Conservation (phyloP, 2,113 vertebrate genomes). For the Nyctereutes procyonoides region DNA sequence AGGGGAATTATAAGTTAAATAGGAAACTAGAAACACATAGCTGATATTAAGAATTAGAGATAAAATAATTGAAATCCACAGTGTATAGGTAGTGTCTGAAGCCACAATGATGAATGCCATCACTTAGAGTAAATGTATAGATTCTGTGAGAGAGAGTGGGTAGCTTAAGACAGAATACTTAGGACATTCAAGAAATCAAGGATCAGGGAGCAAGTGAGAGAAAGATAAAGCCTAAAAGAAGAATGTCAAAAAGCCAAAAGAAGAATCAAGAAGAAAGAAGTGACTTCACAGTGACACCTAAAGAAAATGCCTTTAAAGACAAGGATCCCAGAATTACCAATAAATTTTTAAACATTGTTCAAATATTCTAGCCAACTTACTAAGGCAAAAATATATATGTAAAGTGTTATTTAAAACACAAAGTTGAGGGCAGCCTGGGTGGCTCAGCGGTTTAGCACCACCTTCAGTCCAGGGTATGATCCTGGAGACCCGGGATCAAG, state of each 20-base stretch:
- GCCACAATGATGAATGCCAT: background rate
- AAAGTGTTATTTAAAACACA: background rate
- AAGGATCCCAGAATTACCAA: background rate
- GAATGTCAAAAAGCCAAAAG: background rate
- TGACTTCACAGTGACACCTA: background rate
- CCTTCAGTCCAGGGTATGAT: no score
- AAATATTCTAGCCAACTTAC: background rate
- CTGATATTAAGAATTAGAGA: background rate
- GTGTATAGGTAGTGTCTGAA: background rate
- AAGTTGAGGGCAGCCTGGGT: background rate
- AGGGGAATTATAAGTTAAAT: background rate
- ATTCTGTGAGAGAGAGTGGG: background rate
- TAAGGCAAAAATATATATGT: background rate
- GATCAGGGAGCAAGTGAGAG: background rate
- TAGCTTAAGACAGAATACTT: background rate
- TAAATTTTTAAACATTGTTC: background rate
- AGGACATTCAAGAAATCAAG: background rate
- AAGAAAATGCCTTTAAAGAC: slow-evolving; percentile 9
- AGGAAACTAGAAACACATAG: background rate
- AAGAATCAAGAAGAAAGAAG: background rate
- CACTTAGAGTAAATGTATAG: background rate
- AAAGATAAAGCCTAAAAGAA: background rate
- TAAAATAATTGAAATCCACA: background rate
- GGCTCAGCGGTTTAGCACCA: no score
- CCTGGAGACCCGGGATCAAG: no score